Percentiles rank a stretch among this genome's conserved stretches.
These are phyloP conservation scores for Amblyornis subalaris DNA, from an alignment of 2,113 vertebrate species.

Conservation along the genomic window DNA sequence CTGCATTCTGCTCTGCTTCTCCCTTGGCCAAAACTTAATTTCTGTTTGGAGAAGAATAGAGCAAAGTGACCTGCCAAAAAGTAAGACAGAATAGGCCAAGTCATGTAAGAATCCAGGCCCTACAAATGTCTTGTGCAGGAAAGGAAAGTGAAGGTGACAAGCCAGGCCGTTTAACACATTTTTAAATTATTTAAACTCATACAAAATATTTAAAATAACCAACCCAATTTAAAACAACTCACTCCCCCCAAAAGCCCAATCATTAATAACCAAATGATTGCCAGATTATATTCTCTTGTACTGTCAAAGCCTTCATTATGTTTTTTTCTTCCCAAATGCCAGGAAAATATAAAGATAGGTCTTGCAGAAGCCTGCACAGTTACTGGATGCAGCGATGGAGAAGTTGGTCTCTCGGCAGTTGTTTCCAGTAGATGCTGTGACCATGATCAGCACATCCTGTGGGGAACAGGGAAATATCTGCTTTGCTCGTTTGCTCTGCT, in stretches of 20 bases:
- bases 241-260: not conserved
- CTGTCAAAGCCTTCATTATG: not conserved
- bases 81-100: conserved; percentile 14
- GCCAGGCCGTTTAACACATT: not conserved
- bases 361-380: not conserved
- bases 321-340: not conserved
- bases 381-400: not conserved
- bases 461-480: not conserved
- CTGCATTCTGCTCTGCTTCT: conserved; percentile 53
- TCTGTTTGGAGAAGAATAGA: conserved; percentile 55
- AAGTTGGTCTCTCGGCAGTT: not conserved
- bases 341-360: not conserved
- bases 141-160: not conserved
- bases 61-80: conserved; percentile 51
- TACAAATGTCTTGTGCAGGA: not conserved
- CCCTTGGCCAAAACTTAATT: conserved; percentile 46
- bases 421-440: not conserved
- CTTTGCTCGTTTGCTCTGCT: not conserved
- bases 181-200: not conserved
- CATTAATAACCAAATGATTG: not conserved
- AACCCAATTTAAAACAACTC: not conserved
- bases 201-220: conserved; percentile 32
- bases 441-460: not conserved
- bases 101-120: conserved; percentile 2
- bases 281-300: not conserved